A percentile compares a stretch with the other conserved stretches of the same genome.
phyloP scores from a whole-genome alignment of 2,888 invertebrate genomes.

The Antheraea assamensis region DNA sequence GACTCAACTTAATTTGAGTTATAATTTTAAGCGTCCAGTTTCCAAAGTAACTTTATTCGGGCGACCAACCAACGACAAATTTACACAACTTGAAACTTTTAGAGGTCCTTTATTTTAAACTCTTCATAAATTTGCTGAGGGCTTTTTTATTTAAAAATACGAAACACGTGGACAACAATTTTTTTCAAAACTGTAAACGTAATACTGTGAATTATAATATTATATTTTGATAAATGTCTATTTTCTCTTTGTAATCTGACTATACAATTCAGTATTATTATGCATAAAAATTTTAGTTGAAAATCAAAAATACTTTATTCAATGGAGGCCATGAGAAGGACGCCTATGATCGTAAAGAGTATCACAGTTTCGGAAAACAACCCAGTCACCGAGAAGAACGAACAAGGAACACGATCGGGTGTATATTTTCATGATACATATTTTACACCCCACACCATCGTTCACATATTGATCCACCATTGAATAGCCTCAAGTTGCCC shows the following conservation, averaged over 20 bases:
- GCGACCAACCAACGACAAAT: slow-evolving; percentile 5
- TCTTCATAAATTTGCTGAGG: neutral
- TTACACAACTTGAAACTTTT: slow-evolving; percentile 13
- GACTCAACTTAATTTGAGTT: neutral
- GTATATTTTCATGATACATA: too few species aligned
- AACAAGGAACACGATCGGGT: too few species aligned
- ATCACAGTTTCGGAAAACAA: too few species aligned
- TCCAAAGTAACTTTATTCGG: neutral
- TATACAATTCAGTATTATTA: too few species aligned
- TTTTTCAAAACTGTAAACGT: neutral
- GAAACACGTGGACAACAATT: neutral
- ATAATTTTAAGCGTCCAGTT: slow-evolving; percentile 6
- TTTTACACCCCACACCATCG: too few species aligned
- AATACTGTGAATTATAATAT: neutral
- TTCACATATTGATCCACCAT: too few species aligned
- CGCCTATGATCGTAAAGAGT: too few species aligned
- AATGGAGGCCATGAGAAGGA: too few species aligned
- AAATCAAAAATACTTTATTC: too few species aligned
- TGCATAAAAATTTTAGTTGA: too few species aligned
- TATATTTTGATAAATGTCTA: neutral
- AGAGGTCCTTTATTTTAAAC: neutral
- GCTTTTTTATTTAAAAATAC: neutral
- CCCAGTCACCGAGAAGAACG: too few species aligned
- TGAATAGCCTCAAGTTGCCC: too few species aligned
- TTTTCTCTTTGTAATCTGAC: neutral